Conservation (phyloP, 1,140 invertebrate species). For the Musca domestica region DNA sequence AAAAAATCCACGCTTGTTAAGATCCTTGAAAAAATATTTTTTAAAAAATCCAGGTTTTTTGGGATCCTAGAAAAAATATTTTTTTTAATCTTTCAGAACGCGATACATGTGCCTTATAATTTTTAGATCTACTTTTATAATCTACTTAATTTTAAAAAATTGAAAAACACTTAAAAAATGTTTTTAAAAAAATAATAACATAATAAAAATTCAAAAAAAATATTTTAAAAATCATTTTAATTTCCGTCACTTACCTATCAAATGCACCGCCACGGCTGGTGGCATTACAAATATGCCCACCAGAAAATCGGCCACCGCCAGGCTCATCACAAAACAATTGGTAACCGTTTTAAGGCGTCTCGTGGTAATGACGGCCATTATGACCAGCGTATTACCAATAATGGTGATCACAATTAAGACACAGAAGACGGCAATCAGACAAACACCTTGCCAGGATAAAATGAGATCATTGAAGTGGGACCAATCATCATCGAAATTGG, state of each 20-base stretch:
- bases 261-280: slow-evolving; percentile 74
- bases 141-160: too few species aligned
- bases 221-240: background rate
- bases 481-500: slow-evolving; percentile 34
- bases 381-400: slow-evolving; percentile 87
- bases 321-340: slow-evolving; percentile 91
- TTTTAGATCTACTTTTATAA: too few species aligned
- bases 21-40: too few species aligned
- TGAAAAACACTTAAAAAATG: too few species aligned
- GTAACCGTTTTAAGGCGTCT: slow-evolving; percentile 86
- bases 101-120: too few species aligned
- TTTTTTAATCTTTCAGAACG: too few species aligned
- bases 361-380: slow-evolving; percentile 87
- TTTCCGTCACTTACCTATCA: slow-evolving; percentile 58
- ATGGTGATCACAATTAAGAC: slow-evolving; percentile 65
- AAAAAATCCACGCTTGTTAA: too few species aligned
- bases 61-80: too few species aligned
- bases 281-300: slow-evolving; percentile 95
- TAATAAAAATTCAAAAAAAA: too few species aligned
- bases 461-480: slow-evolving; percentile 49
- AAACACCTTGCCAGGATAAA: slow-evolving; percentile 50
- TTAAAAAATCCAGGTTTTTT: too few species aligned
- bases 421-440: slow-evolving; percentile 55
- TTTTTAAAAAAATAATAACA: too few species aligned
- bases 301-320: slow-evolving; percentile 86